A percentile compares a stretch with the other conserved stretches of the same genome.
These are phyloP conservation scores for Thaumetopoea pityocampa DNA, from an alignment of 1,140 invertebrate species.

Conservation along the genomic window DNA sequence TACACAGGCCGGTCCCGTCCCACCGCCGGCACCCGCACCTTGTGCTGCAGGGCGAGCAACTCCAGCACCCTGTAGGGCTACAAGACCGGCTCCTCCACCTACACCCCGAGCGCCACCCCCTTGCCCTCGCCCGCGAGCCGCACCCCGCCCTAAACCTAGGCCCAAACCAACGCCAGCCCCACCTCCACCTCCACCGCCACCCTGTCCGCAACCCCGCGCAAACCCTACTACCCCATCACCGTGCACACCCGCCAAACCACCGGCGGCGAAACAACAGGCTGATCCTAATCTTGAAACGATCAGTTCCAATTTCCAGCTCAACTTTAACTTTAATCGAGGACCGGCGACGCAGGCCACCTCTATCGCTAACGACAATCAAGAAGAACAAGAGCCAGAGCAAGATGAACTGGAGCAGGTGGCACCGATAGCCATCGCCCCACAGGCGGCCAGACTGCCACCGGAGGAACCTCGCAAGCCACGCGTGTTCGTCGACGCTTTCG, in stretches of 20 bases:
- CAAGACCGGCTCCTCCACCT: constrained; percentile 37
- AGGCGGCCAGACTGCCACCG: constrained; percentile 42
- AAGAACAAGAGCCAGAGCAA: constrained; percentile 22
- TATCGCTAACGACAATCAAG: constrained; percentile 17
- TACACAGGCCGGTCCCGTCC: constrained; percentile 26
- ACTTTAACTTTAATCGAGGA: constrained; percentile 54
- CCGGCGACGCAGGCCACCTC: constrained; percentile 30
- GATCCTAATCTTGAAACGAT: constrained; percentile 53
- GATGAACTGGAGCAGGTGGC: constrained; percentile 26
- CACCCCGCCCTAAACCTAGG: constrained; percentile 33
- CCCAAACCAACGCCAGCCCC: constrained; percentile 35
- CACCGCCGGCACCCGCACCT: constrained; percentile 28
- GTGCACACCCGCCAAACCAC: constrained; percentile 38
- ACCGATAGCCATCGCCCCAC: constrained; percentile 39
- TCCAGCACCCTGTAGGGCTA: constrained; percentile 35
- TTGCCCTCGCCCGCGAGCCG: constrained; percentile 44
- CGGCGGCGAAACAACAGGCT: constrained; percentile 30
- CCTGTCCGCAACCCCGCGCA: constrained; percentile 39
- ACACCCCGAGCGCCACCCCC: constrained; percentile 41
- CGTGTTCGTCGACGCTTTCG: constrained; percentile 69
- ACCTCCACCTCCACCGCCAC: constrained; percentile 45
- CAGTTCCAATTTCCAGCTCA: constrained; percentile 50
- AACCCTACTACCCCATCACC: constrained; percentile 48
- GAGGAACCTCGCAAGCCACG: constrained; percentile 48
- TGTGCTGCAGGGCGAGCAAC: constrained; percentile 26